These are phyloP conservation scores for Arnoldichthys spilopterus DNA, from an alignment of 2,797 vertebrate species.

Conservation along the genomic window DNA sequence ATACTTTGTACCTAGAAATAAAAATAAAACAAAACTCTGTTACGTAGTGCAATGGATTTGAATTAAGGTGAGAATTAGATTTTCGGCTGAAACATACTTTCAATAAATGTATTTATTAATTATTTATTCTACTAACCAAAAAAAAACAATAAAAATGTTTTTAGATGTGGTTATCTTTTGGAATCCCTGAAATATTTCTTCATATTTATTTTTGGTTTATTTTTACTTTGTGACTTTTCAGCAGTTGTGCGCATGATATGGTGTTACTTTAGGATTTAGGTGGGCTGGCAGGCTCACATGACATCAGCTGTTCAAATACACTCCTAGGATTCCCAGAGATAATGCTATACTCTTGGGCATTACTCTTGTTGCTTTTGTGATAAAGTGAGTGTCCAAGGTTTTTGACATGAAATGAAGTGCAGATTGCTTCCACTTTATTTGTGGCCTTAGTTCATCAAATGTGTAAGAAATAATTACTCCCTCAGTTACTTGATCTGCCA, in stretches of 20 bases:
- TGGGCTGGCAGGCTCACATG: not conserved
- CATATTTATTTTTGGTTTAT: not conserved
- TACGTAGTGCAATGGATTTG: too few relatives aligned
- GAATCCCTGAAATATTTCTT: not conserved
- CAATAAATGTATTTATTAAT: too few relatives aligned
- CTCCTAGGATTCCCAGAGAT: not conserved
- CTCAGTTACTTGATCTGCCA: too few relatives aligned
- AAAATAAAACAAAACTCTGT: too few relatives aligned
- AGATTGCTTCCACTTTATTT: not conserved
- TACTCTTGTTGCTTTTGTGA: not conserved
- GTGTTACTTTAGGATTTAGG: not conserved
- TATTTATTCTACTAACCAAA: too few relatives aligned
- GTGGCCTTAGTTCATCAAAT: not conserved
- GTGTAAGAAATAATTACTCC: too few relatives aligned
- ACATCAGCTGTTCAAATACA: not conserved
- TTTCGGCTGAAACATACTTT: too few relatives aligned
- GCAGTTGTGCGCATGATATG: not conserved
- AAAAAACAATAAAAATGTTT: too few relatives aligned
- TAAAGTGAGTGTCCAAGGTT: constrained; percentile 13
- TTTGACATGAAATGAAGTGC: not conserved
- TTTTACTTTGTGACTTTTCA: not conserved
- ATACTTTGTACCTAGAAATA: too few relatives aligned
- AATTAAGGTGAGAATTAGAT: too few relatives aligned
- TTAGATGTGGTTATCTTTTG: too few relatives aligned
- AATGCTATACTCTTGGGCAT: not conserved